Evolutionary conservation across 2,888 invertebrate species (phyloP), one percentile per base, ranked within the genome.

Genomic region (Rotaria macrura): DNA sequence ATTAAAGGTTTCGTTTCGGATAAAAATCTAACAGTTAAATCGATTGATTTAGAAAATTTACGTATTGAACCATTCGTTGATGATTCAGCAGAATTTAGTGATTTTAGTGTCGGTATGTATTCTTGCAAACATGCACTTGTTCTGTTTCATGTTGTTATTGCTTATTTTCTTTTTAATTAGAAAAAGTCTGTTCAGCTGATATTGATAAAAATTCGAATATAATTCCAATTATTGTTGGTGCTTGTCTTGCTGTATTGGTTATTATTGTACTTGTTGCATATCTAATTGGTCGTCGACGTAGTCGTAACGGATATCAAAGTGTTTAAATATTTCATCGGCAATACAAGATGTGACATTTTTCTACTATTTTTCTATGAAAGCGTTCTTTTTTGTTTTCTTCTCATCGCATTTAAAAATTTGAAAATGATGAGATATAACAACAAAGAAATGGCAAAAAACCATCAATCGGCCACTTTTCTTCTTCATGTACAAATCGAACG

Each of bases 221-320:
- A 87, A 97, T 99, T 86, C 98, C 98, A 43, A 97, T 99, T 90
- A 96, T 95, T 40, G 98, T 99, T 87, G 99, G 98, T 29, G 95
- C 95, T 90, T 95, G 95, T 85, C 92, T 99, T 87, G 95, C 95
- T 87, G 95, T 93, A 85, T 93, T 97, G 87, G 96, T 98, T 87
- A 92, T 96, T 87, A 93, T 97, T 88, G 96, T 99, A 85, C 93
- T 99, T 88, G 93, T 95, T 88, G 96, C 95, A 83, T 99, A 98
- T 92, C 93, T 98, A 88, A 93, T 96, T 89, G 97, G 95, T 87
- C 94, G 98, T 83, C 88, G 89, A 85, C 88, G 74, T 54, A 84
- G 72, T 23, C 84, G 85, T 34, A 84, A 84, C 23, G 85, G 85
- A 34, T 85, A 85, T 54, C 85, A 85, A 79, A 57, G 65, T 25